A percentile compares a stretch with the other conserved stretches of the same genome.
Conservation (phyloP, 2,888 invertebrate species). For the Polylopha cassiicola region DNA sequence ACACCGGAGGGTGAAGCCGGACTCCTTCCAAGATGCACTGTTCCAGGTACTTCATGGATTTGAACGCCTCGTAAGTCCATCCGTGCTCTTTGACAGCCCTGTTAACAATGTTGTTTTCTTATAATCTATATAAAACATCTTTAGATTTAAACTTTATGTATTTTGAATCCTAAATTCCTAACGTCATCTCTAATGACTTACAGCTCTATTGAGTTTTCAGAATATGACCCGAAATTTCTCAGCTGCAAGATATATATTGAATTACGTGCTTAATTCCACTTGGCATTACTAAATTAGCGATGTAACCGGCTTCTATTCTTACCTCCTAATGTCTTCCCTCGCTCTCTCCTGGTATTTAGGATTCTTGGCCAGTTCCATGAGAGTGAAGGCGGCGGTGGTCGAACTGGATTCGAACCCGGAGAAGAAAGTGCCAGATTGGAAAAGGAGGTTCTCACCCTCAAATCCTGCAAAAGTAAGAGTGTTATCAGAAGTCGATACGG, state of each 20-base stretch:
- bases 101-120: too few relatives aligned
- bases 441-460: conserved; percentile 32
- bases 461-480: conserved; percentile 25
- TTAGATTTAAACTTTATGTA: too few relatives aligned
- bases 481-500: too few relatives aligned
- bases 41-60: conserved; percentile 33
- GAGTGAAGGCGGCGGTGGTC: conserved; percentile 28
- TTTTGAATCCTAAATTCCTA: too few relatives aligned
- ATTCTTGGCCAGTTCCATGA: conserved; percentile 32
- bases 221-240: too few relatives aligned
- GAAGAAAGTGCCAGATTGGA: conserved; percentile 32
- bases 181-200: too few relatives aligned
- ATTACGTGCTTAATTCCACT: too few relatives aligned
- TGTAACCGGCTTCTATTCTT: too few relatives aligned
- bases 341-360: conserved; percentile 22
- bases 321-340: background rate
- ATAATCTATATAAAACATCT: too few relatives aligned
- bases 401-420: conserved; percentile 36
- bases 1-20: conserved; percentile 30
- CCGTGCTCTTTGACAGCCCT: conserved; percentile 27
- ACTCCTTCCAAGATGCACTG: conserved; percentile 31
- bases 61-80: conserved; percentile 31
- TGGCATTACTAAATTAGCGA: too few relatives aligned
- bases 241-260: too few relatives aligned
- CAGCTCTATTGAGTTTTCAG: too few relatives aligned